A percentile compares a stretch with the other conserved stretches of the same genome.
Conservation (phyloP, 2,888 invertebrate species). For the Empis stercorea region DNA sequence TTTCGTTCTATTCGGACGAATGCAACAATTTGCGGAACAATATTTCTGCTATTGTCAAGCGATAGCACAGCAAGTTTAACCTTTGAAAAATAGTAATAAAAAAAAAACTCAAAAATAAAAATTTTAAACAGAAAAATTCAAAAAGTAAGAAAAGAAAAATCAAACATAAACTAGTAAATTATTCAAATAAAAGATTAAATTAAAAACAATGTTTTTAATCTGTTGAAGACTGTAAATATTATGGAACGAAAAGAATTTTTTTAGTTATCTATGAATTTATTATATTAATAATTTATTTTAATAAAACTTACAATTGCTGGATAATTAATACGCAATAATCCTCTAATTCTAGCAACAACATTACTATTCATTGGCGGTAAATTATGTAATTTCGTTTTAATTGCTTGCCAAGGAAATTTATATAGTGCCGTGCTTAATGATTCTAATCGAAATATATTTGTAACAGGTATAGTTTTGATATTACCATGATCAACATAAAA, state of each 20-base stretch:
- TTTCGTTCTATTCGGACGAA: constrained; percentile 53
- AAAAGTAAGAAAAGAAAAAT: not conserved
- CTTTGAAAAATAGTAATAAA: constrained; percentile 12
- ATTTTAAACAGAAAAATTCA: not conserved
- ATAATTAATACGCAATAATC: constrained; percentile 41
- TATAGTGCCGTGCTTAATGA: constrained; percentile 42
- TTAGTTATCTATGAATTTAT: no score
- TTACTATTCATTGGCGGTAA: constrained; percentile 41
- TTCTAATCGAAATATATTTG: constrained; percentile 39
- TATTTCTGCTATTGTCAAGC: constrained; percentile 9
- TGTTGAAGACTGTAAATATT: no score
- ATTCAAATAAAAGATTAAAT: no score
- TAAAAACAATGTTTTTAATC: not conserved
- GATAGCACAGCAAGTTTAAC: constrained; percentile 35
- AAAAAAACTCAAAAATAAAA: not conserved
- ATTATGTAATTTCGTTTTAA: constrained; percentile 44
- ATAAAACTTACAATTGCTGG: constrained; percentile 30
- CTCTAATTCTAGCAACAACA: constrained; percentile 45
- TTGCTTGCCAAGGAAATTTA: constrained; percentile 44
- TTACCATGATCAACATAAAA: constrained; percentile 44
- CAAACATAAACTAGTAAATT: no score
- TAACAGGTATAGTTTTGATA: constrained; percentile 33
- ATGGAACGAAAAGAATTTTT: no score
- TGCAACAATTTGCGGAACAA: constrained; percentile 45
- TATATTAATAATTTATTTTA: no score